These are phyloP conservation scores for Sphenodon punctatus DNA, from an alignment of 2,797 vertebrate genomes.

Conservation along the genomic window DNA sequence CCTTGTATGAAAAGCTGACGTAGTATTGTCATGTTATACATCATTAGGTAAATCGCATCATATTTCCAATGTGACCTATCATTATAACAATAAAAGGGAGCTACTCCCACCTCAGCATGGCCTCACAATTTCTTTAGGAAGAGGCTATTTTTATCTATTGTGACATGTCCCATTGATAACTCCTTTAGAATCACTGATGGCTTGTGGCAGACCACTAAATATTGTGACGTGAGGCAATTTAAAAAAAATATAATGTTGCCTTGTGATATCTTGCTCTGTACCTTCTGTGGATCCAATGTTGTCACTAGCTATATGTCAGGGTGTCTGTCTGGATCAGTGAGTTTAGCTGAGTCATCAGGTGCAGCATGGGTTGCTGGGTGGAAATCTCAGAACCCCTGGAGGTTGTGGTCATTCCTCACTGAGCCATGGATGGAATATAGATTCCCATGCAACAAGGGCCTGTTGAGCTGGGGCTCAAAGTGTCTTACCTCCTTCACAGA, in stretches of 20 bases:
- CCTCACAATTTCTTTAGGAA: too few relatives aligned
- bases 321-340: too few relatives aligned
- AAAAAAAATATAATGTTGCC: too few relatives aligned
- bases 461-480: background rate
- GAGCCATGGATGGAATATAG: background rate
- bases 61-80: too few relatives aligned
- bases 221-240: too few relatives aligned
- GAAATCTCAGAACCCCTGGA: background rate
- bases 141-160: background rate
- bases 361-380: background rate
- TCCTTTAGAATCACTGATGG: background rate
- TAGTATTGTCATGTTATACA: too few relatives aligned
- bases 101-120: too few relatives aligned
- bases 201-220: too few relatives aligned
- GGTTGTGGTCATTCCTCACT: background rate
- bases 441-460: background rate
- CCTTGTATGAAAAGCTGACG: too few relatives aligned
- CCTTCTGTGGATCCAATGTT: background rate
- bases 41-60: too few relatives aligned
- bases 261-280: background rate
- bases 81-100: too few relatives aligned
- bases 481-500: slow-evolving; percentile 52
- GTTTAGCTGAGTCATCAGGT: too few relatives aligned
- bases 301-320: background rate
- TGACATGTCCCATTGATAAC: background rate